These are phyloP conservation scores for Phthorimaea operculella DNA, from an alignment of 1,140 invertebrate species.

Conservation along the genomic window DNA sequence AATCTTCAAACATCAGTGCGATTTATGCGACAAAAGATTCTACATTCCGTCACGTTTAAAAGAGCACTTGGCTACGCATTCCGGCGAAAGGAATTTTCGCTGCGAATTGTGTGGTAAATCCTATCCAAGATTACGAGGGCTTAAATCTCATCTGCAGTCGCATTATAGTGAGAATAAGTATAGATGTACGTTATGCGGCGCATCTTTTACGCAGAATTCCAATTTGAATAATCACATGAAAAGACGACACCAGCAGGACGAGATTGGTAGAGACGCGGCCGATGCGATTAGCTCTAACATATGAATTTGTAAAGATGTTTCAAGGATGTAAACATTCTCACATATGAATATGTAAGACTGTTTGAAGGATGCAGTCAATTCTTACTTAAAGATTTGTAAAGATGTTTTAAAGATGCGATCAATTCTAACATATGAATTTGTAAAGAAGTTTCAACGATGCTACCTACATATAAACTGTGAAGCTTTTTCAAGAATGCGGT, in stretches of 20 bases:
- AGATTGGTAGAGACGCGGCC: too few relatives aligned
- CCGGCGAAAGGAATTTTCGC: conserved; percentile 49
- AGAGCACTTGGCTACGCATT: conserved; percentile 54
- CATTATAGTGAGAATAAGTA: conserved; percentile 41
- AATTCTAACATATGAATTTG: too few relatives aligned
- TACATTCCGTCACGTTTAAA: conserved; percentile 46
- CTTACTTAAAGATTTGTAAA: too few relatives aligned
- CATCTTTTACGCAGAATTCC: conserved; percentile 43
- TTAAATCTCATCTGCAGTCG: conserved; percentile 49
- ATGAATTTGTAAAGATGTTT: too few relatives aligned
- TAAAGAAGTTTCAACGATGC: too few relatives aligned
- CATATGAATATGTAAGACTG: too few relatives aligned
- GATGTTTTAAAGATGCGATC: too few relatives aligned
- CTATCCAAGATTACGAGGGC: conserved; percentile 38
- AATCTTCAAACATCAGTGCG: conserved; percentile 51
- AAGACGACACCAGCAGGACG: conserved; percentile 31
- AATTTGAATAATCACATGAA: conserved; percentile 52
- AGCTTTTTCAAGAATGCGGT: too few relatives aligned
- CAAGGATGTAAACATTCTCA: too few relatives aligned
- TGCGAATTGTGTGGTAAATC: conserved; percentile 56
- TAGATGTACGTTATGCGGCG: conserved; percentile 37
- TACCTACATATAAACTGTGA: too few relatives aligned
- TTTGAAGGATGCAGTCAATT: too few relatives aligned
- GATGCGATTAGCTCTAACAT: too few relatives aligned
- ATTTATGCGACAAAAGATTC: conserved; percentile 52